These are phyloP conservation scores for Arctocebus calabarensis DNA, from an alignment of 2,797 vertebrate species.

Conservation along the genomic window DNA sequence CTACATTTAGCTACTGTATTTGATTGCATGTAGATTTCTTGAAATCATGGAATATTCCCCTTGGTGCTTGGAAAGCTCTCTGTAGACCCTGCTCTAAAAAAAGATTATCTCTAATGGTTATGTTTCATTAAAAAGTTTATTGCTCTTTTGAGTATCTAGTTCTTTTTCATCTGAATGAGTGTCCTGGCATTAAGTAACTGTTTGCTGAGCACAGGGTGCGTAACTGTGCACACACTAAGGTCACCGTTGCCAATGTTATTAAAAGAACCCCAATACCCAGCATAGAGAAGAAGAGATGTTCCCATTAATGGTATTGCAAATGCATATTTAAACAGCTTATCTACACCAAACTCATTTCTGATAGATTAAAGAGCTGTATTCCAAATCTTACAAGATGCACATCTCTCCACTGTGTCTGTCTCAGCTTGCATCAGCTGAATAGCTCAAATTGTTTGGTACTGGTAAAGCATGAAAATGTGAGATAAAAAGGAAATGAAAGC, in stretches of 20 bases:
- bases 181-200: constrained; percentile 22
- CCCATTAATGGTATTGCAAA: neutral
- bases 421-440: constrained; percentile 53
- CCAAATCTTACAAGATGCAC: constrained; percentile 49
- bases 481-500: constrained; percentile 66
- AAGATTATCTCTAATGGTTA: neutral
- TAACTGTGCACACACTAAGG: neutral
- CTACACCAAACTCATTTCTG: constrained; percentile 53
- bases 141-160: neutral
- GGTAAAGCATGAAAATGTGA: constrained; percentile 56
- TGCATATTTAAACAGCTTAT: neutral
- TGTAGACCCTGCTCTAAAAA: neutral
- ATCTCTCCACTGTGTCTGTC: constrained; percentile 29
- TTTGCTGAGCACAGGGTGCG: neutral
- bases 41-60: constrained; percentile 14
- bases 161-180: neutral
- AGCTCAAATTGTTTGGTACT: constrained; percentile 64
- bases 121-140: neutral
- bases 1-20: constrained; percentile 34
- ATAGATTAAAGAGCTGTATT: constrained; percentile 55
- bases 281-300: neutral
- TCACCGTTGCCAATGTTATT: neutral
- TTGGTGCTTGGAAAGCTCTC: constrained; percentile 33
- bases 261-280: neutral
- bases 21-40: constrained; percentile 2